Evolutionary conservation across 2,797 vertebrate species (phyloP), one percentile per base, ranked within the genome.

Genomic region (Characodon lateralis): DNA sequence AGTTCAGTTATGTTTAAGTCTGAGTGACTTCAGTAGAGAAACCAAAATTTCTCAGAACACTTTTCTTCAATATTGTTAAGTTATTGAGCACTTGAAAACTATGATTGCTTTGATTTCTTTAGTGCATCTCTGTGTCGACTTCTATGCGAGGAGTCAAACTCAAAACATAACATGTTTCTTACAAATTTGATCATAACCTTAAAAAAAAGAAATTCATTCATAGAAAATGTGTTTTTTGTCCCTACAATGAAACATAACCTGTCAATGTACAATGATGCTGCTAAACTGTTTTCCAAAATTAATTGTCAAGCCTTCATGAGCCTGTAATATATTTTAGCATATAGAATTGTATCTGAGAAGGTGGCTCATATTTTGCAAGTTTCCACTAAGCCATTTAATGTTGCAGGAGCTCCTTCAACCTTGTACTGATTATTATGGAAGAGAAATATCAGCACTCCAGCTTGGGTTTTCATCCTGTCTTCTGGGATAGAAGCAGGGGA

Each of bases 381-480:
- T 91, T 85, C 77, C 81, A 81, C 68, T 61, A 87, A 89, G 72
- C 75, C 68, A 76, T 89, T 91, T 72, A 85, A 73, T 61, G 73
- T 81, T 74, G 75, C 84, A 80, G 69, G 70, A 83, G 76, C 77
- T 88, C 76, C 77, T 63, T 10, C 12, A 73, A 72, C 61, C 53
- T 50, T 16, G 53, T 80, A 91, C 87, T 91, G 91, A 92, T 94
- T 89, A 92, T 89, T 80, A 85, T 80, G 85, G 76, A 84, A 86
- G 85, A 90, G 92, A 80, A 92, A 90, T 90, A 81, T 78, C 70
- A 87, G 87, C 88, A 80, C 83, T 86, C 72, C 55, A 82, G 85
- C 78, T 75, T 18, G 73, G 80, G 63, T 82, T 59, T 66, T 80
- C 77, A 72, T 85, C 73, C 51, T 6, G 68, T 81, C 72, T 84